Evolutionary conservation across 2,113 vertebrate species (phyloP), one percentile per base, ranked within the genome.

Genomic region (Taurulus bubalis): DNA sequence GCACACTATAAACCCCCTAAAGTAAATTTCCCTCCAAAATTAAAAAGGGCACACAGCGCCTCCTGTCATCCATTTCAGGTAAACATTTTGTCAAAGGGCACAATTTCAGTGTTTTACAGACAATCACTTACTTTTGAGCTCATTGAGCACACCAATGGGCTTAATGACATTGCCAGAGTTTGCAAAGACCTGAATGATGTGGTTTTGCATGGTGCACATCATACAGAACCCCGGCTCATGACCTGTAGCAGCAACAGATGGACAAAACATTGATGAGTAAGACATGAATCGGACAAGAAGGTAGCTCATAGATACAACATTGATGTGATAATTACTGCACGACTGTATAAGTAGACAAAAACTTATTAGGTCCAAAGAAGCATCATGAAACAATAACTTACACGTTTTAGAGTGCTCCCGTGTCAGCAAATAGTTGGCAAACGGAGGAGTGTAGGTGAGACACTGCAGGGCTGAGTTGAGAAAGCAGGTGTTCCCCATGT

Each of bases 201-300:
- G 98, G 67, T 97, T 95, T 87, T 99, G 97, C 98, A 99, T 97
- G 0, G 96, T 97, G 72, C 98, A 99, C 98, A 99, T 97, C 97
- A 99, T 99, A 89, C 98, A 99, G 89, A 99, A 99, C 0, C 96
- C 97, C 77, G 97, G 94, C 65, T 96, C 96, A 0, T 96, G 95
- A 95, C 98, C 98, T 99, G 81, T 0, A 56, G 79, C 28, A 70
- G 20, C n/a, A 40, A 75, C n/a, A 84, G 24, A 87, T 18, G 60
- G 12, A n/a, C 7, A 73, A 16, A 73, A 62, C 24, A 67, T 10
- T 63, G 14, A 68, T 56, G 36, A 67, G 32, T 42, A 38, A 77
- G 1, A 69, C 26, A 58, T 32, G 20, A 74, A 53, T 53, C 18
- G 47, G 18, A n/a, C 1, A 2, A 60, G 18, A 66, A 83, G 47